These are phyloP conservation scores for Entomobrya multifasciata DNA, from an alignment of 2,888 invertebrate species.

Conservation along the genomic window DNA sequence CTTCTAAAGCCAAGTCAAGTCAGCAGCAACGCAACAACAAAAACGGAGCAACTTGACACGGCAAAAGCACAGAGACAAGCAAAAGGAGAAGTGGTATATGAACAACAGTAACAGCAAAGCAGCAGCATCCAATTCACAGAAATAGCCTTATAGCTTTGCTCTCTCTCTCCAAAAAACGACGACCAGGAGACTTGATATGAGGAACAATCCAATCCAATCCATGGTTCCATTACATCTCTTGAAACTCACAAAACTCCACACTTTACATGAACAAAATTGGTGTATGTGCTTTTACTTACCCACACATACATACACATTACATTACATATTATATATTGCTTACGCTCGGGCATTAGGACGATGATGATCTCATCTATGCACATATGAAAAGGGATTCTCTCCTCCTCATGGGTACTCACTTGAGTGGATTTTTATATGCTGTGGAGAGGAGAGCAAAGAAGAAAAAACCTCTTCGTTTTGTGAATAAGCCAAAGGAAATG, in stretches of 20 bases:
- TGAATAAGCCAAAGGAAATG: slow-evolving; percentile 65
- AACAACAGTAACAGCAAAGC: slow-evolving; percentile 46
- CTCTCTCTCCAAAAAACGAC: slow-evolving; percentile 18
- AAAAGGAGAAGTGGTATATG: slow-evolving; percentile 22
- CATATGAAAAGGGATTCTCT: slow-evolving; percentile 38
- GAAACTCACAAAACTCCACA: background rate
- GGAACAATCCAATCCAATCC: slow-evolving; percentile 53
- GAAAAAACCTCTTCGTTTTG: slow-evolving; percentile 35
- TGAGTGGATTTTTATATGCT: background rate
- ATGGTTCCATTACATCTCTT: slow-evolving; percentile 17
- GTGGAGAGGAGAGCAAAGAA: background rate
- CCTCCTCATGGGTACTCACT: slow-evolving; percentile 34
- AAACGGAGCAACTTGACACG: slow-evolving; percentile 68
- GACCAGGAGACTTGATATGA: slow-evolving; percentile 47
- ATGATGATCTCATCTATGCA: background rate
- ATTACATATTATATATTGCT: slow-evolving; percentile 25
- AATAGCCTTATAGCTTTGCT: slow-evolving; percentile 21
- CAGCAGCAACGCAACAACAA: slow-evolving; percentile 37
- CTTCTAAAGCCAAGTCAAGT: slow-evolving; percentile 35
- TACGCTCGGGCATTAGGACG: slow-evolving; percentile 13
- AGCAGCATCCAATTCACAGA: slow-evolving; percentile 10
- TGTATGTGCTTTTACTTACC: slow-evolving; percentile 19
- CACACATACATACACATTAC: too few relatives aligned
- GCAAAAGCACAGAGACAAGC: slow-evolving; percentile 9
- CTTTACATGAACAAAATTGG: slow-evolving; percentile 11